Conservation (phyloP, 2,797 vertebrate genomes). For the Anguilla obscura region DNA sequence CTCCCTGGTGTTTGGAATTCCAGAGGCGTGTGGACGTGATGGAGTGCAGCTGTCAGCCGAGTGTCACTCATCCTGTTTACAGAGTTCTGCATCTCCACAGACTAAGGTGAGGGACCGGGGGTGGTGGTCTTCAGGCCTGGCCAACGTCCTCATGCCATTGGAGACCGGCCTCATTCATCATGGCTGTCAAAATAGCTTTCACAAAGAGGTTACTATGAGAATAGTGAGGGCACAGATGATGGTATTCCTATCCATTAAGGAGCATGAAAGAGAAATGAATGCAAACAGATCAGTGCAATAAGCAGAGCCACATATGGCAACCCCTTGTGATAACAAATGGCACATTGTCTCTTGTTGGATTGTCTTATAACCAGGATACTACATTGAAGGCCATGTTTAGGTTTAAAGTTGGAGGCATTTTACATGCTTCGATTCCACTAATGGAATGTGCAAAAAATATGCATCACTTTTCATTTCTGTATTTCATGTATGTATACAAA, state of each 20-base stretch:
- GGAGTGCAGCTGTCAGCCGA: conserved; percentile 15
- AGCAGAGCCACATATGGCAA: not conserved
- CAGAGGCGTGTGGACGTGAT: conserved; percentile 19
- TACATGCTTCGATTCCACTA: not conserved
- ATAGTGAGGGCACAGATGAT: not conserved
- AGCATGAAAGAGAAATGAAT: not conserved
- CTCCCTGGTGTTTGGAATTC: conserved; percentile 25
- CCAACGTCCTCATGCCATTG: conserved; percentile 4
- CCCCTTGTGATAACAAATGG: conserved; percentile 13
- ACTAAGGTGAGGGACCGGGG: conserved; percentile 2
- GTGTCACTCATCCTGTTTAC: conserved; percentile 26
- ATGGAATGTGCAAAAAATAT: not conserved
- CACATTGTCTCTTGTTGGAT: not conserved
- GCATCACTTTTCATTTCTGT: not conserved
- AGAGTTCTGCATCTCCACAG: conserved; percentile 19
- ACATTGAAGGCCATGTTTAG: not conserved
- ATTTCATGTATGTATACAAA: not conserved
- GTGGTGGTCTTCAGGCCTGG: not conserved
- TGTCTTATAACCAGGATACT: not conserved
- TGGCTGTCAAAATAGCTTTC: conserved; percentile 18
- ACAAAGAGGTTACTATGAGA: conserved; percentile 9
- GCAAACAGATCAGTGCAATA: not conserved
- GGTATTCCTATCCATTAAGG: conserved; percentile 1
- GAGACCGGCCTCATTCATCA: conserved; percentile 24
- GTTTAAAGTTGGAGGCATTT: not conserved